These are phyloP conservation scores for Heliconius sara DNA, from an alignment of 2,888 invertebrate species.

Conservation along the genomic window DNA sequence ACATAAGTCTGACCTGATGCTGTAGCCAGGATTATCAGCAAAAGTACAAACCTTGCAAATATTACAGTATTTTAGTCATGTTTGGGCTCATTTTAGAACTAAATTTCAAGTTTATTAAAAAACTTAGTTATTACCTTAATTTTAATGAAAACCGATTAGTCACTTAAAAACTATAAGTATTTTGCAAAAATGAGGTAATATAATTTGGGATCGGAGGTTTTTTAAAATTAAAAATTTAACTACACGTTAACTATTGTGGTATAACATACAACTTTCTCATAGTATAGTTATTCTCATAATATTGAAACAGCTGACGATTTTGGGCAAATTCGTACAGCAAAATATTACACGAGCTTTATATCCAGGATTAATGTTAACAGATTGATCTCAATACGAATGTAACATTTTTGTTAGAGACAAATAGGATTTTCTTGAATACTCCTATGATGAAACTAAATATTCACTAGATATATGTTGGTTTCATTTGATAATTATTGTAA, in stretches of 20 bases:
- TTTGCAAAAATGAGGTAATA: no score
- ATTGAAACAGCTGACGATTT: conserved; percentile 16
- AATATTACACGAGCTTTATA: neutral
- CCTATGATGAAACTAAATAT: neutral
- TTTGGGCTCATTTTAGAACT: no score
- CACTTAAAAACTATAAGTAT: no score
- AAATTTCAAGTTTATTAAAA: no score
- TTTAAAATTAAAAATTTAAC: neutral
- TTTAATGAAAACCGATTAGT: no score
- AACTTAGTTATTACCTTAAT: no score
- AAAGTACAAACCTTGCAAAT: no score
- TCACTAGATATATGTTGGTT: neutral
- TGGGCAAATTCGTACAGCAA: neutral
- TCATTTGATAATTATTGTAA: neutral
- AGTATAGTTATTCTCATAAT: neutral
- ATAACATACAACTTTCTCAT: neutral
- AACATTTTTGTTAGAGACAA: neutral
- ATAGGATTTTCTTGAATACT: conserved; percentile 7
- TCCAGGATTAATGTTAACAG: neutral
- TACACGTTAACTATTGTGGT: neutral
- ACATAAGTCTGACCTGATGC: no score
- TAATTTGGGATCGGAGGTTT: no score
- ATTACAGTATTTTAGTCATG: no score
- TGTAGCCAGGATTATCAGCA: no score
- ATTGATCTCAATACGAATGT: conserved; percentile 3